Evolutionary conservation across 2,113 vertebrate genomes (phyloP).

Genomic region (Oreochromis aureus): DNA sequence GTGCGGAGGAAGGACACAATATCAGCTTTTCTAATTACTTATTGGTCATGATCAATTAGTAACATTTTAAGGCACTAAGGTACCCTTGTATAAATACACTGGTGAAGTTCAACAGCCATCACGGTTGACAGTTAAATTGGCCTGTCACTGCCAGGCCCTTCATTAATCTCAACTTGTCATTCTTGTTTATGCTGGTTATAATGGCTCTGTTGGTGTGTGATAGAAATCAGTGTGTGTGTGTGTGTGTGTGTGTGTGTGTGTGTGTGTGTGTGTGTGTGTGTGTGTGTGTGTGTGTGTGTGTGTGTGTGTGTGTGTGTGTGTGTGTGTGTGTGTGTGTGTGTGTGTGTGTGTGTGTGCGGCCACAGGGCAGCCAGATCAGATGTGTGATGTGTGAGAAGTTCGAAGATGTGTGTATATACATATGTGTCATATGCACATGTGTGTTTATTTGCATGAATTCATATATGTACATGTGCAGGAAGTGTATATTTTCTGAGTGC

Average conservation of each 20-base stretch:
- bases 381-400: conserved; percentile 3
- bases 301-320: conserved; percentile 5
- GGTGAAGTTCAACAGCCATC: conserved; percentile 87
- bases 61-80: conserved; percentile 78
- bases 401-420: conserved; percentile 29
- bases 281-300: neutral
- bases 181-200: conserved; percentile 92
- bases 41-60: conserved; percentile 94
- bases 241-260: neutral
- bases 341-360: neutral
- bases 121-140: conserved; percentile 97
- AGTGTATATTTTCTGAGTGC: conserved; percentile 33
- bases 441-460: conserved; percentile 54
- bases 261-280: conserved; percentile 6
- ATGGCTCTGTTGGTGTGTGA: conserved; percentile 72
- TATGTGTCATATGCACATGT: conserved; percentile 30
- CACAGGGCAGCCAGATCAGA: conserved; percentile 14
- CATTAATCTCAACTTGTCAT: conserved; percentile 99
- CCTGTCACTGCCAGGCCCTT: conserved; percentile 86
- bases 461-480: conserved; percentile 3
- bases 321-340: neutral
- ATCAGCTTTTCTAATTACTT: conserved; percentile 77
- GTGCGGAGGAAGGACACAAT: conserved; percentile 31
- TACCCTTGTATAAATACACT: conserved; percentile 87
- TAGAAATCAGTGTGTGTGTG: conserved; percentile 31